These are phyloP conservation scores for Onchidella celtica DNA, from an alignment of 2,888 invertebrate species.

Conservation along the genomic window DNA sequence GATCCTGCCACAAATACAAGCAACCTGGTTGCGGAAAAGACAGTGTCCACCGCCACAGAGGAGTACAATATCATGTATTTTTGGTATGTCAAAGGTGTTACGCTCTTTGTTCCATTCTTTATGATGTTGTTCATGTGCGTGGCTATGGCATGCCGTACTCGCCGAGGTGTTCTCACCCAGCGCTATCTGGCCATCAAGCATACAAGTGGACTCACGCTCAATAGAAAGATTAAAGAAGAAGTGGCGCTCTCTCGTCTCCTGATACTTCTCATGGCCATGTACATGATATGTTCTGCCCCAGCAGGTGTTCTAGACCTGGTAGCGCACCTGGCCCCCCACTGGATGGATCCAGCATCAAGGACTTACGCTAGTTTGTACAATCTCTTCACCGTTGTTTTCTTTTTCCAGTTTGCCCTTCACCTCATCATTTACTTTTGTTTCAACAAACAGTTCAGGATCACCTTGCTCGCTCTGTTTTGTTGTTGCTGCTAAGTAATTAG, in stretches of 20 bases:
- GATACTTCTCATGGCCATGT: constrained; percentile 68
- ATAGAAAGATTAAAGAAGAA: constrained; percentile 71
- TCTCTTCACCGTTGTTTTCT: constrained; percentile 73
- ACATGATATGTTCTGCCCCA: constrained; percentile 73
- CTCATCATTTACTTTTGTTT: constrained; percentile 77
- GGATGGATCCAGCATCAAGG: constrained; percentile 60
- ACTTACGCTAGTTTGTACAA: constrained; percentile 67
- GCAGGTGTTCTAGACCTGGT: constrained; percentile 68
- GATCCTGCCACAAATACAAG: constrained; percentile 62
- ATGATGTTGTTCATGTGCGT: constrained; percentile 68
- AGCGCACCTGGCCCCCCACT: constrained; percentile 59
- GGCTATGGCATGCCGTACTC: constrained; percentile 65
- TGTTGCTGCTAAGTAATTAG: constrained; percentile 71
- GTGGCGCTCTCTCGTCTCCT: constrained; percentile 69
- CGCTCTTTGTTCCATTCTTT: constrained; percentile 73
- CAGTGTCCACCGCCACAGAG: constrained; percentile 64
- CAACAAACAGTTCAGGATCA: constrained; percentile 73
- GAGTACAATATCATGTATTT: constrained; percentile 76
- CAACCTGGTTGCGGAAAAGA: constrained; percentile 63
- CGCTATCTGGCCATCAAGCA: constrained; percentile 67
- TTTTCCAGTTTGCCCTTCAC: constrained; percentile 72
- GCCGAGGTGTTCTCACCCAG: constrained; percentile 62
- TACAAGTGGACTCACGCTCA: constrained; percentile 66
- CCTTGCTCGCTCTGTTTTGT: constrained; percentile 71
- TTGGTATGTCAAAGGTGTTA: constrained; percentile 76